Evolutionary conservation across 2,113 vertebrate species (phyloP).

Genomic region (Excalfactoria chinensis): DNA sequence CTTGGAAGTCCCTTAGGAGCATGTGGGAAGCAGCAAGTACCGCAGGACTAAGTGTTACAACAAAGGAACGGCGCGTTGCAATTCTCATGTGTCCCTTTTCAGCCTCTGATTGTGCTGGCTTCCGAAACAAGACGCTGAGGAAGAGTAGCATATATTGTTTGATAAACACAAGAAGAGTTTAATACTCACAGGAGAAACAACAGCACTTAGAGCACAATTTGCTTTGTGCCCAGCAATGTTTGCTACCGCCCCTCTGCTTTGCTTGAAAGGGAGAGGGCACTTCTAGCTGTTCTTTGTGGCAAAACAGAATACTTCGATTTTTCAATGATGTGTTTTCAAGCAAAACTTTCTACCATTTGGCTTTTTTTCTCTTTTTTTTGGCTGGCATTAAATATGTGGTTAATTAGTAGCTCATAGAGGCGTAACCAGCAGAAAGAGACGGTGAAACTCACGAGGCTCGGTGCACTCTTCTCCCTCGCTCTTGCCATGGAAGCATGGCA

Average conservation of each 20-base stretch:
- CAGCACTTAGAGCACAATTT: not conserved
- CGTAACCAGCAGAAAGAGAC: not conserved
- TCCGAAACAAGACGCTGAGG: not conserved
- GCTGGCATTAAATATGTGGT: not conserved
- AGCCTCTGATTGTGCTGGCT: not conserved
- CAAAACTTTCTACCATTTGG: not conserved
- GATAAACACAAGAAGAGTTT: not conserved
- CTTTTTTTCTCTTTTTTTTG: not conserved
- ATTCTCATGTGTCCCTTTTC: not conserved
- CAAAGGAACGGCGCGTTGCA: not conserved
- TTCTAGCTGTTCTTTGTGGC: not conserved
- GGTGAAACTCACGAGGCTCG: not conserved
- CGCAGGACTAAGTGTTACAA: not conserved
- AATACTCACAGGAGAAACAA: not conserved
- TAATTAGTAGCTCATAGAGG: not conserved
- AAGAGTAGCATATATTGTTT: not conserved
- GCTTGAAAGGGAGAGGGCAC: not conserved
- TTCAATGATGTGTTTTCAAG: not conserved
- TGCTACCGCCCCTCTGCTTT: not conserved
- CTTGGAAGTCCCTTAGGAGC: not conserved
- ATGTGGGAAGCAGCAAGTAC: not conserved
- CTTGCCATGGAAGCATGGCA: not conserved
- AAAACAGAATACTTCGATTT: not conserved
- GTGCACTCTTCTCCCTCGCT: not conserved
- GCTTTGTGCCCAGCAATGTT: not conserved